phyloP scores from a whole-genome alignment of 2,888 invertebrate species.

The Altica lythri region DNA sequence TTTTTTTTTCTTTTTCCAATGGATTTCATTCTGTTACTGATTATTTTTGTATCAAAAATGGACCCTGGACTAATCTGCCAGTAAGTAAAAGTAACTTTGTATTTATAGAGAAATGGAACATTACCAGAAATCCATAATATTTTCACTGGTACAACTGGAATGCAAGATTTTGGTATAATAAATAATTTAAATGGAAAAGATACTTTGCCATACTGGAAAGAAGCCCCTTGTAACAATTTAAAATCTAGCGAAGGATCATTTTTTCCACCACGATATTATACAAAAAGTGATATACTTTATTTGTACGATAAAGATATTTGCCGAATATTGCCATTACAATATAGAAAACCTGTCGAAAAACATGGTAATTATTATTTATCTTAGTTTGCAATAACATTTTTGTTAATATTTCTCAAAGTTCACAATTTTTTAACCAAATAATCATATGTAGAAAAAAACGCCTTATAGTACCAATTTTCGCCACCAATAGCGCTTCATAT shows the following conservation, averaged over 20 bases:
- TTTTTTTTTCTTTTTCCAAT: too few species aligned
- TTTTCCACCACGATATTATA: slow-evolving; percentile 78
- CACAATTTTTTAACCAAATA: too few species aligned
- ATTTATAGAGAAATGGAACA: slow-evolving; percentile 76
- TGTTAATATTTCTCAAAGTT: too few species aligned
- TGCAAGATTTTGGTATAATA: slow-evolving; percentile 80
- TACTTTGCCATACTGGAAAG: slow-evolving; percentile 76
- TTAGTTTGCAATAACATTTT: neutral
- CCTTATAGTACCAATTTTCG: too few species aligned
- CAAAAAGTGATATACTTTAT: slow-evolving; percentile 69
- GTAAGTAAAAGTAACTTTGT: slow-evolving; percentile 17
- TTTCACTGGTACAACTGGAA: slow-evolving; percentile 72
- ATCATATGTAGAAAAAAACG: too few species aligned
- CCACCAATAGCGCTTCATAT: too few species aligned
- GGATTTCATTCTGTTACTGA: too few species aligned
- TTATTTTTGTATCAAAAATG: too few species aligned
- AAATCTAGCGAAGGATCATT: slow-evolving; percentile 80
- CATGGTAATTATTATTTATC: slow-evolving; percentile 60
- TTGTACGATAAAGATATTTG: slow-evolving; percentile 89
- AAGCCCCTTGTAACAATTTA: slow-evolving; percentile 74
- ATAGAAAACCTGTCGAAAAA: slow-evolving; percentile 70
- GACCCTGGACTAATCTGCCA: too few species aligned
- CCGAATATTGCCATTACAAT: slow-evolving; percentile 75
- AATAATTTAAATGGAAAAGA: slow-evolving; percentile 77
- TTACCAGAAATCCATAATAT: slow-evolving; percentile 80